phyloP scores from a whole-genome alignment of 23 tunicate species.

The Clavelina lepadiformis region DNA sequence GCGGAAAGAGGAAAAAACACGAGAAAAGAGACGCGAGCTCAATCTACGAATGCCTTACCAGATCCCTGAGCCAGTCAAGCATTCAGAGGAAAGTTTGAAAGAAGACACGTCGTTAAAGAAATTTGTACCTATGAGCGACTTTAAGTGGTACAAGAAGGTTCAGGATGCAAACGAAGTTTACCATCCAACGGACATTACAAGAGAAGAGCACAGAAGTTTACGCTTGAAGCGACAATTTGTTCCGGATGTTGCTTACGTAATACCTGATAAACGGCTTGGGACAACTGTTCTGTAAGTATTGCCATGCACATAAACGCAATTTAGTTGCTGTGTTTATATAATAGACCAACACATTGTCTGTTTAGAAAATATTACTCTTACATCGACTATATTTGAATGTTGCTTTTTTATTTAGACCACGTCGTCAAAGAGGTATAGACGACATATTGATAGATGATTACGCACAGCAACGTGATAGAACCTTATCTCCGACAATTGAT shows the following conservation, averaged over 20 bases:
- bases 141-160: slow-evolving; percentile 94
- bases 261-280: slow-evolving; percentile 73
- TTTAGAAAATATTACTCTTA: too few species aligned
- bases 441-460: slow-evolving; percentile 43
- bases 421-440: slow-evolving; percentile 35
- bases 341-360: too few species aligned
- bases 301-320: not conserved
- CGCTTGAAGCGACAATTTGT: slow-evolving; percentile 66
- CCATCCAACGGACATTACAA: slow-evolving; percentile 47
- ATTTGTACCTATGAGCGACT: slow-evolving; percentile 84
- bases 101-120: slow-evolving; percentile 54
- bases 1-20: slow-evolving; percentile 38
- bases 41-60: slow-evolving; percentile 85
- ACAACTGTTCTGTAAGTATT: slow-evolving; percentile 29
- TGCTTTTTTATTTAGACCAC: slow-evolving; percentile 4
- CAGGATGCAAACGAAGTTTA: slow-evolving; percentile 61
- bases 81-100: slow-evolving; percentile 42
- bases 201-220: slow-evolving; percentile 39
- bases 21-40: slow-evolving; percentile 33
- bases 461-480: slow-evolving; percentile 18
- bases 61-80: slow-evolving; percentile 73
- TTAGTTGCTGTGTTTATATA: not conserved
- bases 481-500: slow-evolving; percentile 7
- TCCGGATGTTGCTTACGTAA: slow-evolving; percentile 71
- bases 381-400: too few species aligned